phyloP scores from a whole-genome alignment of 2,113 vertebrate genomes.

The Puffinus mauretanicus region DNA sequence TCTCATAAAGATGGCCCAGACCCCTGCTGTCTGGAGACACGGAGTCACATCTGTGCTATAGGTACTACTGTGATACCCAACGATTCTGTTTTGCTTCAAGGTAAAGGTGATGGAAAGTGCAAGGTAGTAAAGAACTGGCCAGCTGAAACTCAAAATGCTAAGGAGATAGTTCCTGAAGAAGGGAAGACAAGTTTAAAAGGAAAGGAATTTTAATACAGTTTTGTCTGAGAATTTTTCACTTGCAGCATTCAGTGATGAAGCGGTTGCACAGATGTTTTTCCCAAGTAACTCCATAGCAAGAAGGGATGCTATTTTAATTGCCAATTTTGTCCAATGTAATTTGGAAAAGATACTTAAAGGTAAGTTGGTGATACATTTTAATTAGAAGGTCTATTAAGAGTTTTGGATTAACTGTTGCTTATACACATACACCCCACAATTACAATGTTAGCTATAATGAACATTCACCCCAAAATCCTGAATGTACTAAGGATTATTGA shows the following conservation, averaged over 20 bases:
- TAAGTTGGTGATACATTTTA: background rate
- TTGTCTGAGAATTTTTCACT: background rate
- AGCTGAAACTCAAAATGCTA: background rate
- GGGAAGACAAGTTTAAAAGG: background rate
- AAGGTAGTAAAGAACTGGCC: background rate
- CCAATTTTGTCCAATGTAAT: background rate
- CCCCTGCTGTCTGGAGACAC: accelerated
- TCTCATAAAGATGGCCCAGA: background rate
- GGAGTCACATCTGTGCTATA: background rate
- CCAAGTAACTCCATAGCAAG: background rate
- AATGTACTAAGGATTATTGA: background rate
- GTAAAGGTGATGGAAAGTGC: background rate
- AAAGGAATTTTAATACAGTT: background rate
- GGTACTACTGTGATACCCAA: accelerated
- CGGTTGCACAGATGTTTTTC: background rate
- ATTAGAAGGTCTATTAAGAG: background rate
- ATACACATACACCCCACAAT: background rate
- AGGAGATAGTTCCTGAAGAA: background rate
- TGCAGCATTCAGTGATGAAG: background rate
- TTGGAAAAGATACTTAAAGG: background rate
- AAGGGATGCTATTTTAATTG: background rate
- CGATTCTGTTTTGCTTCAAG: background rate
- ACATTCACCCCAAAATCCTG: background rate
- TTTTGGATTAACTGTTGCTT: background rate
- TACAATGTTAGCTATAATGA: background rate